phyloP scores from a whole-genome alignment of 2,113 vertebrate species.

The Caranx ignobilis region DNA sequence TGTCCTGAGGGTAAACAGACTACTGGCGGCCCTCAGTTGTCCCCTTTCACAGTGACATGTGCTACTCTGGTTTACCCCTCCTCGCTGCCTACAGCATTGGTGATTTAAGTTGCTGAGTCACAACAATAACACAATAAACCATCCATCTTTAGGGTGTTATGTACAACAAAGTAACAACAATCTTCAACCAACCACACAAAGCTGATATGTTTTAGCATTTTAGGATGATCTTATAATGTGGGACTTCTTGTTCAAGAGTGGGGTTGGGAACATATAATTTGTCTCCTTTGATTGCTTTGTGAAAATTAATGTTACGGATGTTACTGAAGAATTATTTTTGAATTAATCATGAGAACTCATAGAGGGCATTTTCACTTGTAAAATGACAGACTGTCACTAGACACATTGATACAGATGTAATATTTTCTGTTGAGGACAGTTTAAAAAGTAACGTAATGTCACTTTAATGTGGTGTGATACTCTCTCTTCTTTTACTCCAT shows the following conservation, averaged over 20 bases:
- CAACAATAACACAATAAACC: slow-evolving; percentile 27
- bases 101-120: slow-evolving; percentile 48
- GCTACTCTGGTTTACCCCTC: slow-evolving; percentile 6
- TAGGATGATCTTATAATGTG: slow-evolving; percentile 30
- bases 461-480: not conserved
- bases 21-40: slow-evolving; percentile 21
- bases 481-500: slow-evolving; percentile 11
- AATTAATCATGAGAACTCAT: slow-evolving; percentile 46
- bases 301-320: slow-evolving; percentile 47
- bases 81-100: slow-evolving; percentile 6
- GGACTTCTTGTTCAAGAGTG: slow-evolving; percentile 55
- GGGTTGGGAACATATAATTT: slow-evolving; percentile 25
- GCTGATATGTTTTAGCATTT: slow-evolving; percentile 42
- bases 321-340: slow-evolving; percentile 37
- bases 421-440: slow-evolving; percentile 34
- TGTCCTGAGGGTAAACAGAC: slow-evolving; percentile 30
- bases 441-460: slow-evolving; percentile 10
- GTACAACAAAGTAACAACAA: slow-evolving; percentile 27
- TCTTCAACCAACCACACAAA: slow-evolving; percentile 33
- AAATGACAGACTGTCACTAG: slow-evolving; percentile 42
- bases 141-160: slow-evolving; percentile 51
- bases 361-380: slow-evolving; percentile 24
- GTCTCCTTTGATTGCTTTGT: slow-evolving; percentile 48
- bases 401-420: slow-evolving; percentile 39
- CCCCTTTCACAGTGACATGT: slow-evolving; percentile 24